Percentiles rank a stretch among this genome's conserved stretches.
These are phyloP conservation scores for Caenorhabditis brenneri DNA, from an alignment of 1,140 invertebrate species.

Conservation along the genomic window DNA sequence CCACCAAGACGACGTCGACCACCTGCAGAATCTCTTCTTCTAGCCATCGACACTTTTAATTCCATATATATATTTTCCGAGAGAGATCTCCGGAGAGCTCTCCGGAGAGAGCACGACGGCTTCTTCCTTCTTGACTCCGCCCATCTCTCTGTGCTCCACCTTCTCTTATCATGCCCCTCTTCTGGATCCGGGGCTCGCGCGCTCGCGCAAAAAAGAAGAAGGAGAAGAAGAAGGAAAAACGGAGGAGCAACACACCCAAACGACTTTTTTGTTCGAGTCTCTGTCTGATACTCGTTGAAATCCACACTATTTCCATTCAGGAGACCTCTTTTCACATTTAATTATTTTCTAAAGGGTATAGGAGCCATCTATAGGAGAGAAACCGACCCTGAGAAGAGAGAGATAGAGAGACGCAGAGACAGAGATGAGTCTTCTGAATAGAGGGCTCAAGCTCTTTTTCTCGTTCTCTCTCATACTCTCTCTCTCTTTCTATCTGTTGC, in stretches of 20 bases:
- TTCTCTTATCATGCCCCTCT: background rate
- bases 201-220: background rate
- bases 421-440: conserved; percentile 37
- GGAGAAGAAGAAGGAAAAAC: background rate
- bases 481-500: too few species aligned
- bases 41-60: too few species aligned
- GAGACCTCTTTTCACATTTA: conserved; percentile 43
- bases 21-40: background rate
- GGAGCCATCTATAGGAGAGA: conserved; percentile 14
- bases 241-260: conserved; percentile 4
- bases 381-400: too few species aligned
- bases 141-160: background rate
- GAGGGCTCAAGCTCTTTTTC: background rate
- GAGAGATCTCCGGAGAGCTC: background rate
- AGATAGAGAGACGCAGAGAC: background rate
- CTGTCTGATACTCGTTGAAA: conserved; percentile 7
- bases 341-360: conserved; percentile 44
- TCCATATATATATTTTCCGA: background rate
- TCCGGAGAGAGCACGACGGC: too few species aligned
- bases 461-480: background rate
- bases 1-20: background rate
- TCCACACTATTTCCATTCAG: background rate
- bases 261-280: conserved; percentile 28
- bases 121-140: background rate
- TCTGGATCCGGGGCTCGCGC: background rate